A percentile compares a stretch with the other conserved stretches of the same genome.
Evolutionary conservation across 2,888 invertebrate species (phyloP).

Genomic region (Eupithecia vulgata): DNA sequence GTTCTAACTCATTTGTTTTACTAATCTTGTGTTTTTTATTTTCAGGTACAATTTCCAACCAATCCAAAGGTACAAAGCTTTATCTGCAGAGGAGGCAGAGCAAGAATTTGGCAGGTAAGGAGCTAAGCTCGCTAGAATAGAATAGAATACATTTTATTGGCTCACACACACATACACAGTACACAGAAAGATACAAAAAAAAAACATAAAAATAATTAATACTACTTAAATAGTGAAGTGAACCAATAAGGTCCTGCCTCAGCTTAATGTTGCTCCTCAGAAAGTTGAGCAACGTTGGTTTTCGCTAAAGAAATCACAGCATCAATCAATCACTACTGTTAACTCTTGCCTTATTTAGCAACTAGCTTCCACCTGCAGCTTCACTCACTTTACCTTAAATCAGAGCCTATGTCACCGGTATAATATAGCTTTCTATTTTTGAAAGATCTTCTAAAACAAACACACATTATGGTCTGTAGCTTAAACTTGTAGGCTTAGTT

Average conservation of each 20-base stretch:
- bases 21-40: not conserved
- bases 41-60: constrained; percentile 94
- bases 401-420: not conserved
- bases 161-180: no score
- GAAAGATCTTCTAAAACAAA: no score
- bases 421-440: no score
- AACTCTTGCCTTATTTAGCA: not conserved
- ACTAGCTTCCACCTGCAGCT: not conserved
- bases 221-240: no score
- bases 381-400: not conserved
- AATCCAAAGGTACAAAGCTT: constrained; percentile 94
- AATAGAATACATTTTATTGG: no score
- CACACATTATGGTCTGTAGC: not conserved
- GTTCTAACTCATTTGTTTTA: not conserved
- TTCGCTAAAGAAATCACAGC: not conserved
- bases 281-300: no score
- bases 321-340: not conserved
- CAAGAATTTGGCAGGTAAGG: constrained; percentile 93
- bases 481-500: not conserved
- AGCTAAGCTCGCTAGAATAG: no score
- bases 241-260: no score
- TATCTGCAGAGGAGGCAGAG: constrained; percentile 99
- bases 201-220: no score
- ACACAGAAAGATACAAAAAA: no score
- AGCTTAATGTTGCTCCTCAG: no score